These are phyloP conservation scores for Cardiocondyla obscurior DNA, from an alignment of 1,140 invertebrate genomes.

Conservation along the genomic window DNA sequence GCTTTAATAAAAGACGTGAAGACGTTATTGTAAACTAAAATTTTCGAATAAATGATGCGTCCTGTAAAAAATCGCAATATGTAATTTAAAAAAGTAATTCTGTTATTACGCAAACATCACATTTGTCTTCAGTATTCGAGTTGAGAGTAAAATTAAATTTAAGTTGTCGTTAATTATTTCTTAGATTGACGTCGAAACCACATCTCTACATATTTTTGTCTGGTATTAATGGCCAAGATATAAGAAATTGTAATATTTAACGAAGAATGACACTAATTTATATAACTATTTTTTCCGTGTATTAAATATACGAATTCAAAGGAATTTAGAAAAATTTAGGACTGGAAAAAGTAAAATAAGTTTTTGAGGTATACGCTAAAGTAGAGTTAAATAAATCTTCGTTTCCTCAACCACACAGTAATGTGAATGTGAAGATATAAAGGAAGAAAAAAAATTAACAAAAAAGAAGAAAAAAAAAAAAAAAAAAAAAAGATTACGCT, in stretches of 20 bases:
- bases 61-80: not conserved
- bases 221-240: not conserved
- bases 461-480: not conserved
- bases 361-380: not conserved
- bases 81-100: not conserved
- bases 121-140: not conserved
- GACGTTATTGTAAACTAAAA: not conserved
- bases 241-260: not conserved
- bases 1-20: not conserved
- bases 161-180: not conserved
- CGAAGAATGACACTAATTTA: not conserved
- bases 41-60: not conserved
- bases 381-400: not conserved
- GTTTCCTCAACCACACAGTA: not conserved
- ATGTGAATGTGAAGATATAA: not conserved
- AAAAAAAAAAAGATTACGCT: not conserved
- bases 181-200: not conserved
- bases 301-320: not conserved
- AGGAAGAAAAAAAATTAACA: not conserved
- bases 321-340: too few species aligned
- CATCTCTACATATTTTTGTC: not conserved
- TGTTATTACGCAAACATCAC: not conserved
- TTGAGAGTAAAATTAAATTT: not conserved
- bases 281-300: not conserved
- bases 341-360: not conserved